Evolutionary conservation across 2,797 vertebrate species (phyloP).

Genomic region (Gastrophryne carolinensis): DNA sequence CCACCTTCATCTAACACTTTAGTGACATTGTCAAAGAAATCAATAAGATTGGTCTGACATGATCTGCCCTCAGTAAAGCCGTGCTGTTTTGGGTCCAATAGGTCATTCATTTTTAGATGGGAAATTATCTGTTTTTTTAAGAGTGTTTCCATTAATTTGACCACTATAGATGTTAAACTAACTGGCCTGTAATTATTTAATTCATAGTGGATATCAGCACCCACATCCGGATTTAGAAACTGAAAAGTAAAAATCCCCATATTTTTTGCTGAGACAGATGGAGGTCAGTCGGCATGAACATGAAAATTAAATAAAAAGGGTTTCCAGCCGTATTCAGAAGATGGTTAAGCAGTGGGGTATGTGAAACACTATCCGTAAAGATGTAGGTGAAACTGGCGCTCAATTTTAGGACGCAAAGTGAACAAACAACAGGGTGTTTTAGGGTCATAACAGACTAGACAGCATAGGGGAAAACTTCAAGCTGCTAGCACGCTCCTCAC

Average conservation of each 20-base stretch:
- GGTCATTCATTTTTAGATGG: too few species aligned
- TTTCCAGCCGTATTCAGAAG: background rate
- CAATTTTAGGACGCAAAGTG: slow-evolving; percentile 1
- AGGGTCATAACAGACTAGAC: slow-evolving; percentile 26
- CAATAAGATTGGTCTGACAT: too few species aligned
- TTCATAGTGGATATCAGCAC: too few species aligned
- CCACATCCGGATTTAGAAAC: background rate
- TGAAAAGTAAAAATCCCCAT: background rate
- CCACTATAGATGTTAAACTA: too few species aligned
- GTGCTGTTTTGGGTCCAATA: too few species aligned
- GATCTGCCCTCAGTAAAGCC: too few species aligned
- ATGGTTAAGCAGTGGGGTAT: background rate
- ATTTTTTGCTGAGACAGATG: background rate
- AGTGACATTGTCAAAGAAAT: too few species aligned
- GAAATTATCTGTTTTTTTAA: too few species aligned
- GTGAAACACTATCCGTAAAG: background rate
- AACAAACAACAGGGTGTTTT: slow-evolving; percentile 13
- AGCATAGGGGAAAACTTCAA: slow-evolving; percentile 8
- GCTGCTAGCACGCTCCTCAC: background rate
- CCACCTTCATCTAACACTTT: too few species aligned
- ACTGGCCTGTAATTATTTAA: too few species aligned
- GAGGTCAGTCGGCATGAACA: background rate
- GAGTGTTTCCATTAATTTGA: too few species aligned
- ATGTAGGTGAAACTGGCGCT: background rate
- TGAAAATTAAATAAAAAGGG: background rate